A percentile compares a stretch with the other conserved stretches of the same genome.
These are phyloP conservation scores for Upupa epops DNA, from an alignment of 2,113 vertebrate genomes.

Conservation along the genomic window DNA sequence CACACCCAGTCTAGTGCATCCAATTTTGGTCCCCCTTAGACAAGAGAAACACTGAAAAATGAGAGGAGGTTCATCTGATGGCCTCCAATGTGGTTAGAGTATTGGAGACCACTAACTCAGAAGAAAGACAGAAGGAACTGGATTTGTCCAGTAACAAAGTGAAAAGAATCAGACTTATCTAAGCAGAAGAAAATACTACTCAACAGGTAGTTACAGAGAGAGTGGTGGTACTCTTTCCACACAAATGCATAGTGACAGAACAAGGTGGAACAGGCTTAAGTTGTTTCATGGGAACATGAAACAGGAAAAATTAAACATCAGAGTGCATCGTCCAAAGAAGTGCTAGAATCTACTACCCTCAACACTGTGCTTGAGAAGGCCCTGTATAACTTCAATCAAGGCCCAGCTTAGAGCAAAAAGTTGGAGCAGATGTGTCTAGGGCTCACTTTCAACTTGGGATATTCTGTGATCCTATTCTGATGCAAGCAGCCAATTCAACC, in stretches of 20 bases:
- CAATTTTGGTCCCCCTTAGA: background rate
- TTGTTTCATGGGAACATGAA: background rate
- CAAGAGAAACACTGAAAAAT: background rate
- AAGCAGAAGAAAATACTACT: background rate
- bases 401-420: background rate
- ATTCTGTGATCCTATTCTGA: background rate
- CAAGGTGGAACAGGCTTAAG: background rate
- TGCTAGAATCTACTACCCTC: background rate
- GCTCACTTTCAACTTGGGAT: background rate
- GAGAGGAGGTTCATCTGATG: background rate
- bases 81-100: background rate
- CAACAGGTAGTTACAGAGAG: background rate
- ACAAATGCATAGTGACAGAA: background rate
- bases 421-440: background rate
- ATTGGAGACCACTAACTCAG: background rate
- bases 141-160: background rate
- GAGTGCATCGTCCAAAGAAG: background rate
- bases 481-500: background rate
- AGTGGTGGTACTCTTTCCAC: background rate
- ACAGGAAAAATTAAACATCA: background rate
- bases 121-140: background rate
- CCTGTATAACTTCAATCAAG: background rate
- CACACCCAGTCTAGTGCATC: background rate
- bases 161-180: background rate
- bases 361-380: background rate